Base-by-base conservation (phyloP, 2,113 vertebrate genomes). In the Xyliphius kryptos region DNA sequence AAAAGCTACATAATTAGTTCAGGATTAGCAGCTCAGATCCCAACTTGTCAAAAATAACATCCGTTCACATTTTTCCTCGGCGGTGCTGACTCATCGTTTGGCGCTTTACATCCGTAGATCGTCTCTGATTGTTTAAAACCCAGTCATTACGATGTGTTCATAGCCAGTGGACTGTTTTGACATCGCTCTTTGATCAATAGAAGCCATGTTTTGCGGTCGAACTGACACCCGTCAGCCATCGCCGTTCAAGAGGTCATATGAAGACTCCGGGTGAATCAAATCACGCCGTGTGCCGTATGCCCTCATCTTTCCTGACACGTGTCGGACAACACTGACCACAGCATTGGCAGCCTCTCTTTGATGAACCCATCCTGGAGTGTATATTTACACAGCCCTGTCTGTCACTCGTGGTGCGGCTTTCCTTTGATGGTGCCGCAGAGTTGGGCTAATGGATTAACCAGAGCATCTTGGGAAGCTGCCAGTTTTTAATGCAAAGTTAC, bases 271-370 rank as follows among this genome's bases (percentile, higher is more conserved):
- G 58, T 76, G 80, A 80, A 82, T 86, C 81, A 82, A 81, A 86
- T 81, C 82, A 76, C 61, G 77, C 71, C 66, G 65, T 74, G 22
- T 66, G 11, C 66, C 72, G 55, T 56, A 48, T 50, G 7, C 64
- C 75, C 76, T 57, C 75, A 77, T 85, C 78, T 79, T 75, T 77
- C 81, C 71, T 82, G 83, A 86, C 84, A 81, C 74, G 47, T 80
- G 76, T 56, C 77, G 80, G 79, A 78, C 76, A 81, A 76, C 72
- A 66, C 76, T 80, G 85, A 87, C 86, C 85, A 84, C 86, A 85
- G 80, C 77, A 77, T 77, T 72, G 63, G 63, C 73, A 66, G 51
- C 8, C 7, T 61, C 47, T 15, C 74, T 81, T 81, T 83, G 79
- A 84, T 80, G 79, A 59, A 44, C 44, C 51, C 73, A 13, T 53